Conservation (phyloP, 1,140 invertebrate genomes). For the Periplaneta americana region DNA sequence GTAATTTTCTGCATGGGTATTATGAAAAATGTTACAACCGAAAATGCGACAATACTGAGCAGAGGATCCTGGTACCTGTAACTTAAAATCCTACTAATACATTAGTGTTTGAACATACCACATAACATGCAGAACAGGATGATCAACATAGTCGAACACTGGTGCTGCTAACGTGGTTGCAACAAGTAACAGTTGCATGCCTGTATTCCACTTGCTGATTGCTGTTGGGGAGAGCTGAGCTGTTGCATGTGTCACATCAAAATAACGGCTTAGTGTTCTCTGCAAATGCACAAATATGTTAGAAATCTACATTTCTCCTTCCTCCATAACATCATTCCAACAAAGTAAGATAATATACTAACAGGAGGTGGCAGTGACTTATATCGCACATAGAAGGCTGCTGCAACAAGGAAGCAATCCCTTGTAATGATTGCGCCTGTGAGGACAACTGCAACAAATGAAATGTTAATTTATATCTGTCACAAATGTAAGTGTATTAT, state of each 20-base stretch:
- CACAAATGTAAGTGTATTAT: not conserved
- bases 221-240: slow-evolving; percentile 87
- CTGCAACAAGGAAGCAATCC: slow-evolving; percentile 75
- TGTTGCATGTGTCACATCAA: slow-evolving; percentile 83
- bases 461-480: not conserved
- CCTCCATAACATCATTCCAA: not conserved
- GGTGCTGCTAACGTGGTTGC: slow-evolving; percentile 78
- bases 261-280: slow-evolving; percentile 84
- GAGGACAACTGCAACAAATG: slow-evolving; percentile 51
- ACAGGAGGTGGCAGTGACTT: slow-evolving; percentile 83
- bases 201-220: slow-evolving; percentile 92
- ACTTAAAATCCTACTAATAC: slow-evolving; percentile 2
- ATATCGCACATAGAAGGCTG: slow-evolving; percentile 86
- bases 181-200: slow-evolving; percentile 74
- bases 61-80: not conserved
- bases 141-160: slow-evolving; percentile 71
- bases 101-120: slow-evolving; percentile 48
- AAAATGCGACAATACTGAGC: not conserved
- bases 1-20: not conserved
- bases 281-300: slow-evolving; percentile 40
- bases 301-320: slow-evolving; percentile 19
- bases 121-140: slow-evolving; percentile 65
- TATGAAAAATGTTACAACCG: slow-evolving; percentile 4
- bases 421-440: slow-evolving; percentile 77
- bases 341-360: slow-evolving; percentile 29